Evolutionary conservation across 1,140 invertebrate genomes (phyloP), one percentile per base, ranked within the genome.

Genomic region (Bacillus rossius): DNA sequence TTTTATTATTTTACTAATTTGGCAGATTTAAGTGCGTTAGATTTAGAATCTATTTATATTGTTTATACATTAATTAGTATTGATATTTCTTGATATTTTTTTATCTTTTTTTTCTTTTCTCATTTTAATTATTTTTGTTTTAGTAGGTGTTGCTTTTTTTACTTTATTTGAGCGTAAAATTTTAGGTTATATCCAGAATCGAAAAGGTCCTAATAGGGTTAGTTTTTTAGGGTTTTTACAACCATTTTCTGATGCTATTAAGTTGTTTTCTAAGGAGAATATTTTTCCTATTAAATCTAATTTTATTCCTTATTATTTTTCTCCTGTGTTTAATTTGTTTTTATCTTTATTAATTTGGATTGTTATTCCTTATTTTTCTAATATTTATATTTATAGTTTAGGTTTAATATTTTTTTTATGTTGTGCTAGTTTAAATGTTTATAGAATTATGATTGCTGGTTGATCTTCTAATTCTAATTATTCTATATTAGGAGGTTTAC

Each of bases 381-480:
- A 65, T 69, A 64, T 68, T 62, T 69, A 42, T 64, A 64, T 64
- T 26, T 48, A n/a, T 43, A 49, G 2, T 26, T 55, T 5, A 22
- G 8, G 40, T 17, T 22, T 45, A 84, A 84, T 77, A 64, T 60
- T 50, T 56, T 83, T n/a, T n/a, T n/a, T n/a, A n/a, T n/a, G n/a
- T n/a, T n/a, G n/a, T n/a, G n/a, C n/a, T n/a, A n/a, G n/a, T n/a
- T n/a, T n/a, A n/a, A n/a, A n/a, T n/a, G n/a, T n/a, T n/a, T n/a
- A n/a, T n/a, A n/a, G n/a, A n/a, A n/a, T n/a, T 58, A 73, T 84
- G 65, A 58, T 79, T 58, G 66, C 75, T 50, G 84, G 84, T 29
- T 86, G 85, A 71, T 77, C 80, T 67, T 84, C 81, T 55, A 85
- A 85, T n/a, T n/a, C n/a, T n/a, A n/a, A n/a, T n/a, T n/a, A n/a